Evolutionary conservation across 2,797 vertebrate genomes (phyloP).

Genomic region (Lepidocolaptes lacrymiger): DNA sequence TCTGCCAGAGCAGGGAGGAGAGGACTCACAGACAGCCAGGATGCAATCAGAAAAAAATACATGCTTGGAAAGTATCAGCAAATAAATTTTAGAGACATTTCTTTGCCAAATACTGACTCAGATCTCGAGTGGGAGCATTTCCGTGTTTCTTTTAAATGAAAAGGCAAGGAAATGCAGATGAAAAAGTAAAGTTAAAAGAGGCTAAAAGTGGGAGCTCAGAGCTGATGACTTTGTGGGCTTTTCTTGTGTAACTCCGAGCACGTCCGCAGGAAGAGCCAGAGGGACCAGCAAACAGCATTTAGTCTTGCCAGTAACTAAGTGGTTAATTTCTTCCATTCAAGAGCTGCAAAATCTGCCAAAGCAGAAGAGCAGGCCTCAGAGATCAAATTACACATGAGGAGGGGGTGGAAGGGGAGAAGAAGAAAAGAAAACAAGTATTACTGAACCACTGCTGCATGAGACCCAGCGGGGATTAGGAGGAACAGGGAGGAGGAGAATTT

Average conservation of each 20-base stretch:
- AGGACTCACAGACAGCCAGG: neutral
- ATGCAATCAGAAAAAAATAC: neutral
- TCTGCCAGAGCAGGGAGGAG: neutral
- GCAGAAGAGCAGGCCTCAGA: constrained; percentile 75
- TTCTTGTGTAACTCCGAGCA: neutral
- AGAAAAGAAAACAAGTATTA: constrained; percentile 73
- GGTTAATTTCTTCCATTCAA: constrained; percentile 74
- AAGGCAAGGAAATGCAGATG: neutral
- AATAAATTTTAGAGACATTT: neutral
- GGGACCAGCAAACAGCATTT: neutral
- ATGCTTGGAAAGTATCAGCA: constrained; percentile 12
- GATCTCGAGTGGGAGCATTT: constrained; percentile 20
- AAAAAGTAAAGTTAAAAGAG: neutral
- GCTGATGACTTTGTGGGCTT: neutral
- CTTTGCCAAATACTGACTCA: constrained; percentile 45
- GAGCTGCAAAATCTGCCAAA: constrained; percentile 72
- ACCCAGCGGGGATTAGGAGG: constrained; percentile 63
- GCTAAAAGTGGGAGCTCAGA: neutral
- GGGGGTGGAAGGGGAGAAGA: constrained; percentile 64
- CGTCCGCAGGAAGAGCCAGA: neutral
- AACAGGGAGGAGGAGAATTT: neutral
- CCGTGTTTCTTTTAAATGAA: neutral
- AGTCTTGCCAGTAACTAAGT: constrained; percentile 36
- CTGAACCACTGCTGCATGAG: constrained; percentile 47
- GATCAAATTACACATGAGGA: constrained; percentile 76